Evolutionary conservation across 2,113 vertebrate species (phyloP), one percentile per base, ranked within the genome.

Genomic region (Stercorarius parasiticus): DNA sequence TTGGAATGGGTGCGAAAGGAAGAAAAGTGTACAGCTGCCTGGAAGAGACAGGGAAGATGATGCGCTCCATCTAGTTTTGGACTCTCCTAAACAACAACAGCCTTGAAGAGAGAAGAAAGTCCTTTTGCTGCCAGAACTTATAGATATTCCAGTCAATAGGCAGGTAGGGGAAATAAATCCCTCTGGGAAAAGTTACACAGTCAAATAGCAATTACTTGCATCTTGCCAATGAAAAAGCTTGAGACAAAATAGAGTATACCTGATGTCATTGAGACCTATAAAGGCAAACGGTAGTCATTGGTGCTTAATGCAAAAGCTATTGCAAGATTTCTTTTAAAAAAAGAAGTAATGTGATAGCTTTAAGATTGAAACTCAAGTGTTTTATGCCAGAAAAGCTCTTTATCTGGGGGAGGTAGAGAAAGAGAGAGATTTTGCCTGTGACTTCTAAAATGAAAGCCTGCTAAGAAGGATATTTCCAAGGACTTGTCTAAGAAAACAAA

Each of bases 371-470:
- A 61, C 7, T 36, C 20, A 58, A 27, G 27, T 29, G 11, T 20
- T 3, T 70, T 62, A 23, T 49, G 13, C 34, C 21, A 94, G 27
- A 65, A 77, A 88, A 40, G 3, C 29, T 67, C 36, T 72, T 69
- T 71, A 27, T 15, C 14, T 36, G 21, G 7, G 9, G 0, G 1
- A 82, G 8, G 5, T 1, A 14, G 14, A 50, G 22, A 61, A 27
- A 67, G 11, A 38, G 13, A 86, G 16, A 43, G 7, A 45, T 40
- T 82, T 30, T 88, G 13, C 12, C 3, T 52, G 8, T 34, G 9
- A 16, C 13, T 82, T 93, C 88, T 76, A 42, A 88, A 87, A 61
- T 43, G 6, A 82, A 93, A 71, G 2, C 10, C 26, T 61, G 8
- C 8, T 56, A 73, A 69, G 6, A 65, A 53, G 56, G 16, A 27